Percentiles rank a stretch among this genome's conserved stretches.
These are phyloP conservation scores for Myioborus melanocephalus DNA, from an alignment of 2,797 vertebrate species.

Conservation along the genomic window DNA sequence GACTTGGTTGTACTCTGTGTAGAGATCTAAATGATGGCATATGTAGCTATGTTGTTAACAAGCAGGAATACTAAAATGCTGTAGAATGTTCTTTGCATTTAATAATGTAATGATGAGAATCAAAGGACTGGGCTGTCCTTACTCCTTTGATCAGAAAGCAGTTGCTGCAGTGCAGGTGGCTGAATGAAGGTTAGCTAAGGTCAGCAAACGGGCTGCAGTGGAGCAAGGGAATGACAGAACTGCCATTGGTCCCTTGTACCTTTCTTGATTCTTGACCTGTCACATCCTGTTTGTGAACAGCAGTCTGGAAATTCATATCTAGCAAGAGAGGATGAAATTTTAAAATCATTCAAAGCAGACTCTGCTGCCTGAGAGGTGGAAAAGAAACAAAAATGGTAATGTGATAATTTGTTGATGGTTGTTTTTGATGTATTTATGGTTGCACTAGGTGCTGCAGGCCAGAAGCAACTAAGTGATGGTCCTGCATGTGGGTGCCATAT, in stretches of 20 bases:
- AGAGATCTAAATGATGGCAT: neutral
- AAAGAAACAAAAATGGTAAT: neutral
- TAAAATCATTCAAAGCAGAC: neutral
- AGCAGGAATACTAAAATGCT: slow-evolving; percentile 25
- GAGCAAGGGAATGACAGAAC: neutral
- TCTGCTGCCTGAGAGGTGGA: neutral
- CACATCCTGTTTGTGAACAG: neutral
- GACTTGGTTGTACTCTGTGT: neutral
- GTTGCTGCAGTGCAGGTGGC: slow-evolving; percentile 20
- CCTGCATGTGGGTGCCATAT: fast-evolving
- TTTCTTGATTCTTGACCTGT: neutral
- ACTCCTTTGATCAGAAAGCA: slow-evolving; percentile 24
- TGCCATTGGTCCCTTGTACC: neutral
- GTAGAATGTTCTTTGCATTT: neutral
- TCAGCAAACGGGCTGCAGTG: slow-evolving; percentile 27
- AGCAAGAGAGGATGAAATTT: neutral
- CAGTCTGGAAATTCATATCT: neutral
- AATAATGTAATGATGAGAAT: slow-evolving; percentile 3
- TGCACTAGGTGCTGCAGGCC: neutral
- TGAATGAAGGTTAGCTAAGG: slow-evolving; percentile 50
- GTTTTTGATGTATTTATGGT: neutral
- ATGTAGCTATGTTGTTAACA: slow-evolving; percentile 19
- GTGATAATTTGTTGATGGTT: neutral
- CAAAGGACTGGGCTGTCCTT: slow-evolving; percentile 1
- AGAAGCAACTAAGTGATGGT: neutral